Evolutionary conservation across 2,113 vertebrate species (phyloP), one percentile per base, ranked within the genome.

Genomic region (Neomonachus schauinslandi): DNA sequence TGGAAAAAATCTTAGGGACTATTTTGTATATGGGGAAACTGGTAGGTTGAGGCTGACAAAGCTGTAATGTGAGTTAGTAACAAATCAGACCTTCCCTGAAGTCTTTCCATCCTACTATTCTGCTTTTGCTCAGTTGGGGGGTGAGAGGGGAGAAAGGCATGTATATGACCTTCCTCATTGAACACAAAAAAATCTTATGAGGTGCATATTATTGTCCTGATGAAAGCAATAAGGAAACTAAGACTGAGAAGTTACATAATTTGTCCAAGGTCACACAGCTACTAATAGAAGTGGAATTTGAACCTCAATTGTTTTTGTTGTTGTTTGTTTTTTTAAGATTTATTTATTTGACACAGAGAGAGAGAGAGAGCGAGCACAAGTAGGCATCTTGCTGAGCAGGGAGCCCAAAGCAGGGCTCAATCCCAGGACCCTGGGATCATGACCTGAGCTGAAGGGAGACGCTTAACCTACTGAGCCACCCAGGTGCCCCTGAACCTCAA

Each of bases 191-290:
- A 88, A 13, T 53, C 12, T 61, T 36, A 1, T 7, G 36, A 85
- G 49, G 71, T 55, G 36, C 14, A 53, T 93, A 16, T 93, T 72
- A 46, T 63, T 63, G 88, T 36, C 57, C 26, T 31, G 42, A 76
- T 76, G 7, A 19, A 81, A 81, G 46, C 55, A 39, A 86, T n/a
- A 91, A 93, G 71, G 39, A 91, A 93, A 81, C 10, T 21, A 65
- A 97, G 72, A 94, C 71, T 22, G 26, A 95, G 15, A 80, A 91
- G 77, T 88, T 95, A 76, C 3, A 24, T 85, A 74, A 91, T 55
- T 63, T 83, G 63, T 74, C 82, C 51, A 95, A 94, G 28, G 42
- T 91, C 63, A 76, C 55, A 74, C 9, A 46, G 28, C 31, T 63
- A 49, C 36, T 22, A n/a, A 69, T 12, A 88, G 51, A 91, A 84